These are phyloP conservation scores for Hydrozoanthus tunicans DNA, from an alignment of 64 coral and sea anemone genomes.

Conservation along the genomic window DNA sequence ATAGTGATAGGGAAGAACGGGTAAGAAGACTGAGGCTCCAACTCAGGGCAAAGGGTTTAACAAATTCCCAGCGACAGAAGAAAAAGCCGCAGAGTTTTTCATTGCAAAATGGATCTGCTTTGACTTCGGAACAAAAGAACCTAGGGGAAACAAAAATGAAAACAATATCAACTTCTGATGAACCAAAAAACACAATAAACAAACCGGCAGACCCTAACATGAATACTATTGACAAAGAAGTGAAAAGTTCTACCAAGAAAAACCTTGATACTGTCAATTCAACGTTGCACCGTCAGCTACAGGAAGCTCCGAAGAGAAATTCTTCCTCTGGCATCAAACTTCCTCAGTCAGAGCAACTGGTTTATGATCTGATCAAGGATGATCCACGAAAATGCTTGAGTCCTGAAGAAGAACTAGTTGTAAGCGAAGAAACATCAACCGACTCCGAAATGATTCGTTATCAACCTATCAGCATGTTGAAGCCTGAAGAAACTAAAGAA, in stretches of 20 bases:
- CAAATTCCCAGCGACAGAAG: conserved; percentile 28
- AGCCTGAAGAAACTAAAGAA: background rate
- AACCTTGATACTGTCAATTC: background rate
- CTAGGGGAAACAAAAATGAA: background rate
- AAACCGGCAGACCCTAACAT: background rate
- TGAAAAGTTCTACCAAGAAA: background rate
- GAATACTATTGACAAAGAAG: background rate
- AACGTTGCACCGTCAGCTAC: background rate
- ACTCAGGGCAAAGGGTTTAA: conserved; percentile 44
- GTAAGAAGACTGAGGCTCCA: conserved; percentile 29
- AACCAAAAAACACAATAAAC: background rate
- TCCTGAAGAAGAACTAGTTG: background rate
- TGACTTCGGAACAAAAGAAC: background rate
- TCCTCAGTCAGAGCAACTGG: conserved; percentile 29
- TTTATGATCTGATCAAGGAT: conserved; percentile 42
- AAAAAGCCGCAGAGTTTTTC: background rate
- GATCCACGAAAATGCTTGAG: background rate
- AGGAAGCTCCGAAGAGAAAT: background rate
- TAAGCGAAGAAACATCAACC: conserved; percentile 24
- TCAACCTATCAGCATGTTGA: background rate
- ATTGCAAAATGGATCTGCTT: background rate
- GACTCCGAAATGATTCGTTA: conserved; percentile 19
- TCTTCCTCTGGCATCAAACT: background rate
- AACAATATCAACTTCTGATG: background rate
- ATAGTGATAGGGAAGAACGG: conserved; percentile 43